phyloP scores from a whole-genome alignment of 2,797 vertebrate species.

The Cottoperca gobio region DNA sequence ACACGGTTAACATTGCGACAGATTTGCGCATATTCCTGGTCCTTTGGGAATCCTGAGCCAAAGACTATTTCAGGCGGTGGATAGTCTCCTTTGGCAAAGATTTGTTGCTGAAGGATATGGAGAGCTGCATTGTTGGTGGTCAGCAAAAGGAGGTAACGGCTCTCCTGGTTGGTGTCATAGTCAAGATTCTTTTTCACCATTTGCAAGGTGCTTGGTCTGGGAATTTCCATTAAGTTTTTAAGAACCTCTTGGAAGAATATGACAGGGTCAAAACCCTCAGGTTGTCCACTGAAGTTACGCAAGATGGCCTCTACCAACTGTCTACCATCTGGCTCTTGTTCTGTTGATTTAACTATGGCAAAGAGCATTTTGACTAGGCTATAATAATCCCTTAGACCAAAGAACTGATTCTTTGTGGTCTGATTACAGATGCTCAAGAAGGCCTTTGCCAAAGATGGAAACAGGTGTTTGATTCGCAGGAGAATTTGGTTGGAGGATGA shows the following conservation, averaged over 20 bases:
- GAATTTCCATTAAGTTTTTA: constrained; percentile 59
- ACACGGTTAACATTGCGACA: constrained; percentile 87
- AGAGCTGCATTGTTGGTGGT: constrained; percentile 88
- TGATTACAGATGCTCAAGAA: constrained; percentile 78
- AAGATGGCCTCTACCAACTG: constrained; percentile 82
- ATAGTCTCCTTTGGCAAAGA: constrained; percentile 72
- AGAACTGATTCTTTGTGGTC: constrained; percentile 83
- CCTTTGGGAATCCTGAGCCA: constrained; percentile 87
- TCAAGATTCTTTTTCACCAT: constrained; percentile 84
- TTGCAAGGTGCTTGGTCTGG: constrained; percentile 79
- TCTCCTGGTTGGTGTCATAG: constrained; percentile 62
- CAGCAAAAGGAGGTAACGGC: constrained; percentile 86
- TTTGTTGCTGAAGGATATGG: constrained; percentile 81
- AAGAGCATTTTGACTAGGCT: constrained; percentile 87
- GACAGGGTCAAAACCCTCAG: constrained; percentile 75
- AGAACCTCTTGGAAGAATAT: constrained; percentile 74
- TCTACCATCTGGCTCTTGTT: constrained; percentile 65
- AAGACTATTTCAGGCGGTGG: constrained; percentile 84
- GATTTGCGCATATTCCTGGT: constrained; percentile 87
- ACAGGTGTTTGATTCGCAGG: constrained; percentile 81
- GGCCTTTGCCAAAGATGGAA: constrained; percentile 80
- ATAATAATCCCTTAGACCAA: constrained; percentile 88
- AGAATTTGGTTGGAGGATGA: constrained; percentile 67
- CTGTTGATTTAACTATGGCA: constrained; percentile 65
- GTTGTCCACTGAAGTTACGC: constrained; percentile 87